These are phyloP conservation scores for Petrocephalus microphthalmus DNA, from an alignment of 2,113 vertebrate species.

Conservation along the genomic window DNA sequence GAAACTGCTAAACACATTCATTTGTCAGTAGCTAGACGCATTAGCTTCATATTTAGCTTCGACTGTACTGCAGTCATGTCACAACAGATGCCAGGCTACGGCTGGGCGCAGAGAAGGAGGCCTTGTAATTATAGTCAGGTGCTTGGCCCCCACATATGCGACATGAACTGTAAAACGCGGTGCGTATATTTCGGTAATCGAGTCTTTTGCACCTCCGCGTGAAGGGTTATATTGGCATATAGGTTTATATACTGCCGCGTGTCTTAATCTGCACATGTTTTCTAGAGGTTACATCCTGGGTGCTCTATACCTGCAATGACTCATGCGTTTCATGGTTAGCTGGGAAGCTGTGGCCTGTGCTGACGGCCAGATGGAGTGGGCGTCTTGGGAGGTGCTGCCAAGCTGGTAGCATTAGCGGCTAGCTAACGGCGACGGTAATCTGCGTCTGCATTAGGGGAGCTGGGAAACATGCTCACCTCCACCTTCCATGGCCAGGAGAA, in stretches of 20 bases:
- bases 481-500: not conserved
- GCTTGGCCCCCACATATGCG: not conserved
- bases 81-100: not conserved
- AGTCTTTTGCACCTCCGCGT: not conserved
- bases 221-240: not conserved
- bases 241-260: not conserved
- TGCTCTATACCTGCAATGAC: not conserved
- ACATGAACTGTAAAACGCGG: not conserved
- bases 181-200: not conserved
- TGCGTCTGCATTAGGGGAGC: not conserved
- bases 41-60: constrained; percentile 2
- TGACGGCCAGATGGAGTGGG: not conserved
- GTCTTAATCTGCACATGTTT: not conserved
- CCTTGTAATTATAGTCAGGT: not conserved
- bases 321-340: not conserved
- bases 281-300: not conserved
- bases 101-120: not conserved
- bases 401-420: not conserved
- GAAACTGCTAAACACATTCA: constrained; percentile 8
- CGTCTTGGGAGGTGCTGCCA: not conserved
- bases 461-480: not conserved
- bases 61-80: constrained; percentile 1
- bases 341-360: not conserved
- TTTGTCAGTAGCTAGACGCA: constrained; percentile 3
- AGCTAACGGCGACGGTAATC: not conserved